Conservation (phyloP, 1,140 invertebrate genomes). For the Hydropsyche tenuis region DNA sequence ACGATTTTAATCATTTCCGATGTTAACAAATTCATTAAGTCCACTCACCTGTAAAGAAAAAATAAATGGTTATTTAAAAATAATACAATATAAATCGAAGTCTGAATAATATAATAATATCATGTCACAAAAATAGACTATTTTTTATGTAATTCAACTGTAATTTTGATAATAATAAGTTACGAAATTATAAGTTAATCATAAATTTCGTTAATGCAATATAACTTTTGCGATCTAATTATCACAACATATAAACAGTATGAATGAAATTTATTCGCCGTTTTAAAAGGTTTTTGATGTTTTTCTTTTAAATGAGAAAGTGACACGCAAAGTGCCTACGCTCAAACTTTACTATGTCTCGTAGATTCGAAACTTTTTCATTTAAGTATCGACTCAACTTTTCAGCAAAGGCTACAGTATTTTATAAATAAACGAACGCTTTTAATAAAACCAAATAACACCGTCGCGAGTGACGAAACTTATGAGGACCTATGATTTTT, state of each 20-base stretch:
- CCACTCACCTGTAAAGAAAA: conserved; percentile 9
- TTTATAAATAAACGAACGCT: too few relatives aligned
- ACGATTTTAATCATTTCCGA: too few relatives aligned
- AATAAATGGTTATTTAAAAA: neutral
- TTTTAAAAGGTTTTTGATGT: conserved; percentile 21
- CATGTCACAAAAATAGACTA: too few relatives aligned
- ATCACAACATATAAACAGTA: neutral
- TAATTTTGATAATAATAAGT: too few relatives aligned
- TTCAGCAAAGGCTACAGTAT: too few relatives aligned
- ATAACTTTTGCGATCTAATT: neutral
- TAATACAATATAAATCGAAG: too few relatives aligned
- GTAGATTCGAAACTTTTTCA: conserved; percentile 19
- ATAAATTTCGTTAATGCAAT: neutral
- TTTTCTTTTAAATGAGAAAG: conserved; percentile 17
- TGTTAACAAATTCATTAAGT: neutral
- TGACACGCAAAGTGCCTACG: conserved; percentile 13
- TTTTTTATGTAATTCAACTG: neutral
- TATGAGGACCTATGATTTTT: too few relatives aligned
- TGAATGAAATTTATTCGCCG: neutral
- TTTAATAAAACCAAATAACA: too few relatives aligned
- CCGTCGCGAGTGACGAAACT: too few relatives aligned
- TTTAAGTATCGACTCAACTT: conserved; percentile 2
- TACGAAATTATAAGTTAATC: too few relatives aligned
- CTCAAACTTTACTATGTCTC: neutral
- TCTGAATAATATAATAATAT: too few relatives aligned